phyloP scores from a whole-genome alignment of 2,113 vertebrate genomes.

The Leucopternis melanops region DNA sequence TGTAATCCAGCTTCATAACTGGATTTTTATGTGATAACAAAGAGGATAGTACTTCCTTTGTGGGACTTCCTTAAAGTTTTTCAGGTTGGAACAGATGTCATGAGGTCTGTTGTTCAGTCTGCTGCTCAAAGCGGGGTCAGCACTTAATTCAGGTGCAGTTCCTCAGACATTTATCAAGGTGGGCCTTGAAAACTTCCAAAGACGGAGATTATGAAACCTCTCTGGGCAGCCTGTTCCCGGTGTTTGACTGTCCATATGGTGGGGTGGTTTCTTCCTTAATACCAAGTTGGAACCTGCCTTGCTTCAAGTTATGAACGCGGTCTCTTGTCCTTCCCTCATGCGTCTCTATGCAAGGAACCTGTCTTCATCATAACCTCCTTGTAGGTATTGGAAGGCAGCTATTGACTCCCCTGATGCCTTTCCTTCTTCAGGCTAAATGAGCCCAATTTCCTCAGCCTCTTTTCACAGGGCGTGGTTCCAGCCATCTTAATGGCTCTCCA shows the following conservation, averaged over 20 bases:
- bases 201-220: not conserved
- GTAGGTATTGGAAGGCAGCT: not conserved
- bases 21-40: not conserved
- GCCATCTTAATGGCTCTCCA: not conserved
- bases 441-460: not conserved
- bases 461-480: not conserved
- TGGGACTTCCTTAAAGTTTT: not conserved
- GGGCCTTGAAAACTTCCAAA: not conserved
- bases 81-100: not conserved
- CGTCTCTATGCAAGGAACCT: not conserved
- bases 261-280: not conserved
- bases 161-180: not conserved
- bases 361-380: not conserved
- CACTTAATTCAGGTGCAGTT: not conserved
- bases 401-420: not conserved
- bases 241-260: not conserved
- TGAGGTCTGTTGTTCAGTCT: not conserved
- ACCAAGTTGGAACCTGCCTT: not conserved
- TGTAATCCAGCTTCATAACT: not conserved
- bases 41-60: not conserved
- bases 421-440: not conserved
- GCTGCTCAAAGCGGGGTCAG: not conserved
- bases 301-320: not conserved
- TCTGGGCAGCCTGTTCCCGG: not conserved
- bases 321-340: not conserved